Conservation (phyloP, 2,888 invertebrate species). For the Drosophila yooni region DNA sequence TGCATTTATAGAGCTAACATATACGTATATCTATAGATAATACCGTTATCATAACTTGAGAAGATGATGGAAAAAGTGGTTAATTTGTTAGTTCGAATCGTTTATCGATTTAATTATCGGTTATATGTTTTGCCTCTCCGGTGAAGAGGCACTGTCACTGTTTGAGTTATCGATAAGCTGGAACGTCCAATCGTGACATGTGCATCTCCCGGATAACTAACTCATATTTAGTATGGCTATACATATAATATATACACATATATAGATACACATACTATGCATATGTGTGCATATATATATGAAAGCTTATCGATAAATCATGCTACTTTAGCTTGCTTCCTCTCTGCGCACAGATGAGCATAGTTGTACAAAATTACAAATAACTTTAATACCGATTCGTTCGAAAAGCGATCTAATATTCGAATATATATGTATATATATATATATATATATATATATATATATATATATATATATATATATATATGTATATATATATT, state of each 20-base stretch:
- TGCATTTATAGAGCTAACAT: conserved; percentile 24
- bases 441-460: background rate
- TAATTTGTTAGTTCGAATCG: conserved; percentile 37
- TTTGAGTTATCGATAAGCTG: conserved; percentile 6
- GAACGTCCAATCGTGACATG: background rate
- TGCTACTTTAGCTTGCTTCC: background rate
- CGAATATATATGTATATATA: background rate
- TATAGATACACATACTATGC: conserved; percentile 17
- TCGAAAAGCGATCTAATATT: background rate
- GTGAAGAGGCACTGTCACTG: too few relatives aligned
- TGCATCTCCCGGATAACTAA: conserved; percentile 3
- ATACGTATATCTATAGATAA: conserved; percentile 17
- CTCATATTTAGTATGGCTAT: conserved; percentile 16
- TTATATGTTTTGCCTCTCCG: conserved; percentile 4
- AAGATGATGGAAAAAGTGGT: conserved; percentile 36
- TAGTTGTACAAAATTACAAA: background rate
- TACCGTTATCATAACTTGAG: conserved; percentile 34
- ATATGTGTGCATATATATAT: conserved; percentile 3
- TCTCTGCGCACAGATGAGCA: background rate
- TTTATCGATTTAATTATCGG: conserved; percentile 29
- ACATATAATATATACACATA: conserved; percentile 27
- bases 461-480: background rate
- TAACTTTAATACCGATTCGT: background rate
- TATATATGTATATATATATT: background rate
- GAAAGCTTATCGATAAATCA: background rate